Evolutionary conservation across 2,888 invertebrate species (phyloP), one percentile per base, ranked within the genome.

Genomic region (Kuschelorhynchus macadamiae): DNA sequence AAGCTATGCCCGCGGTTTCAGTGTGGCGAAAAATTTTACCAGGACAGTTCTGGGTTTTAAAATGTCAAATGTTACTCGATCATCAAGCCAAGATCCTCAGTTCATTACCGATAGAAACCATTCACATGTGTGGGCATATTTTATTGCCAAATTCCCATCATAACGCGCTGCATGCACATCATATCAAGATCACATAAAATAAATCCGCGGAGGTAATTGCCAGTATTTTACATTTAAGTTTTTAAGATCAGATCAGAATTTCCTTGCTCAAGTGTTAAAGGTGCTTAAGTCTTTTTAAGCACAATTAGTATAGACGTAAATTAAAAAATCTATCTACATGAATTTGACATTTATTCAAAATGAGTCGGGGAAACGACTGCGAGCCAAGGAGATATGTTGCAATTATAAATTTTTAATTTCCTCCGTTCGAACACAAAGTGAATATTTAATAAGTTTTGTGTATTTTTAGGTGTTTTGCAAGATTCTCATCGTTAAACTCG

Each of bases 281-380:
- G 32, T 44, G 9, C 56, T 32, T 30, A 30, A 33, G 20, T 36
- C 32, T 59, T 33, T 33, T 59, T 59, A 32, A 39, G 20, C 18
- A 50, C 55, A 57, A 64, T 57, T 64, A 50, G 18, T 47, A 42
- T 16, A 42, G 30, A 42, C 30, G 42, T 64, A 64, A 64, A 64
- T 49, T 57, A 39, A 66, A 66, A 67, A 67, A 67, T 63, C 63
- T 63, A 67, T 42, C 56, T 33, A 52, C 67, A 63, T 67, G 57
- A 52, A 52, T 67, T 67, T 57, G 67, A 67, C 67, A 63, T 67
- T 67, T 67, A 67, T 63, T 63, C 18, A 63, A 56, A 49, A 67
- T 21, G 32, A 32, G 33, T 41, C 61, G 42, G 30, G 39, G 7
- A 55, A 67, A 30, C 49, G 41, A 39, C 55, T 11, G 32, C n/a